Evolutionary conservation across 2,888 invertebrate species (phyloP).

Genomic region (Euproctis similis): DNA sequence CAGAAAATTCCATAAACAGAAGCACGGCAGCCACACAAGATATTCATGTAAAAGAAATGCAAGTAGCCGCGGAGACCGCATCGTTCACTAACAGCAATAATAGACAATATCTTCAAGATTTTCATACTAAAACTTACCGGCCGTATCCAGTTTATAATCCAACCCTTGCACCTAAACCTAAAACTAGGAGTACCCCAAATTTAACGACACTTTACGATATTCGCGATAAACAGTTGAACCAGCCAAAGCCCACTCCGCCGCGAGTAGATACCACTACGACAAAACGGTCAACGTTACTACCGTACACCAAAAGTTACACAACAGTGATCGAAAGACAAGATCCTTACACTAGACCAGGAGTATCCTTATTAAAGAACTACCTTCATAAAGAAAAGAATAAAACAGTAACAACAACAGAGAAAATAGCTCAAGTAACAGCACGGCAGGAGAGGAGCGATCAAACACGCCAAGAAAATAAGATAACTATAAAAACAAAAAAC

Average conservation of each 20-base stretch:
- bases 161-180: slow-evolving; percentile 36
- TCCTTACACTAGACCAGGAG: slow-evolving; percentile 66
- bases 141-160: slow-evolving; percentile 65
- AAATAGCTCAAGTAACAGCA: slow-evolving; percentile 34
- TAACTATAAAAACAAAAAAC: slow-evolving; percentile 40
- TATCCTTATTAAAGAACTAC: slow-evolving; percentile 54
- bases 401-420: slow-evolving; percentile 39
- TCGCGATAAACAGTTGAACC: slow-evolving; percentile 37
- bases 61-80: slow-evolving; percentile 84
- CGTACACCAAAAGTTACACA: slow-evolving; percentile 56
- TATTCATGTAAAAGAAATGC: slow-evolving; percentile 74
- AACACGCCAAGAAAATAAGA: slow-evolving; percentile 26
- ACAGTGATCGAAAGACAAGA: slow-evolving; percentile 46
- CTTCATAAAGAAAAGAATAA: slow-evolving; percentile 59
- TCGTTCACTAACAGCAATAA: slow-evolving; percentile 80
- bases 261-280: slow-evolving; percentile 44
- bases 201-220: slow-evolving; percentile 65
- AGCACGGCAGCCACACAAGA: slow-evolving; percentile 50
- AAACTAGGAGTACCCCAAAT: slow-evolving; percentile 51
- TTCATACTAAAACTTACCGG: slow-evolving; percentile 52
- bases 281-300: slow-evolving; percentile 58
- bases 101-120: slow-evolving; percentile 60
- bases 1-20: slow-evolving; percentile 50
- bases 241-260: slow-evolving; percentile 18
- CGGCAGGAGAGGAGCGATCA: slow-evolving; percentile 27